Conservation (phyloP, 2,797 vertebrate genomes). For the Petrocephalus schoutedeni region DNA sequence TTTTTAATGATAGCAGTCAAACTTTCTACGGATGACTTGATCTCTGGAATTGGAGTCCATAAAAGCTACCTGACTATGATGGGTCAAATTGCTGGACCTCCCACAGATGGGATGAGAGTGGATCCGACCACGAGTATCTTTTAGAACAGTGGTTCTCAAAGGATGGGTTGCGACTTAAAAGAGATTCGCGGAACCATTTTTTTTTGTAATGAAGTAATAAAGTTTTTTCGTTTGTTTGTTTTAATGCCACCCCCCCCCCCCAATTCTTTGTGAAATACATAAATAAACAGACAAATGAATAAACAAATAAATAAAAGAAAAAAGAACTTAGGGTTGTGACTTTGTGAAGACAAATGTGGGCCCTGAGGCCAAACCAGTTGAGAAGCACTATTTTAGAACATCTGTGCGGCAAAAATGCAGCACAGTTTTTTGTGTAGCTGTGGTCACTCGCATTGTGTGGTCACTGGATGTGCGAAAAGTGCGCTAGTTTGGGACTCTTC, state of each 20-base stretch:
- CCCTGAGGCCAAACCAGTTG: not conserved
- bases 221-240: not conserved
- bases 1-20: constrained; percentile 31
- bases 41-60: constrained; percentile 30
- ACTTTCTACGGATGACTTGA: constrained; percentile 33
- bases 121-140: not conserved
- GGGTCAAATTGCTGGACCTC: constrained; percentile 41
- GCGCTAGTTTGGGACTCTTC: not conserved
- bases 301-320: not conserved
- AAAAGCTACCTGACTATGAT: constrained; percentile 20
- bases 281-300: not conserved
- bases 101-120: constrained; percentile 28
- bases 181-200: not conserved
- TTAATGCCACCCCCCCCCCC: not conserved
- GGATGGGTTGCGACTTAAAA: not conserved
- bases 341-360: not conserved
- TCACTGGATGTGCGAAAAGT: not conserved
- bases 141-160: not conserved
- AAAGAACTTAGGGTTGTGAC: not conserved
- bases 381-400: not conserved
- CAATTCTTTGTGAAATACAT: not conserved
- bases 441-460: not conserved
- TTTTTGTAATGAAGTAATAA: not conserved
- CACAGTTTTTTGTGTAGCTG: not conserved
- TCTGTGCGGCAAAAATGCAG: not conserved